Evolutionary conservation across 1,140 invertebrate genomes (phyloP).

Genomic region (Gonioctena quinquepunctata): DNA sequence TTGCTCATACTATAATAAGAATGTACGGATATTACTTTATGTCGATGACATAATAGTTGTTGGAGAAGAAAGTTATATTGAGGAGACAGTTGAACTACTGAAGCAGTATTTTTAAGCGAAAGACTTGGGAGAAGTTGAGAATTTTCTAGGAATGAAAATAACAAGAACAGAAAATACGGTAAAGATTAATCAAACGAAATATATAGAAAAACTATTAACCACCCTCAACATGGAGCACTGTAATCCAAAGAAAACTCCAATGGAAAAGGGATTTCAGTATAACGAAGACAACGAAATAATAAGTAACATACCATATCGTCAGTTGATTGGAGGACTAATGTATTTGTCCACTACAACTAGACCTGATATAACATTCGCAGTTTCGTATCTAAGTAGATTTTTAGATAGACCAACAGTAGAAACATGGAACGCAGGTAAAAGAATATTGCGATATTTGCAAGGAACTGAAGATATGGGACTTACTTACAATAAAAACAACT

Average conservation of each 20-base stretch:
- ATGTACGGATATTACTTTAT: not conserved
- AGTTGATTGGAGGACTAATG: constrained; percentile 2
- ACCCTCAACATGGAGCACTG: not conserved
- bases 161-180: not conserved
- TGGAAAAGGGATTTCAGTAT: constrained; percentile 1
- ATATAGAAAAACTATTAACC: not conserved
- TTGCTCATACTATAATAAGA: not conserved
- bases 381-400: constrained; percentile 5
- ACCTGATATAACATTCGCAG: not conserved
- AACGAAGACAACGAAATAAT: not conserved
- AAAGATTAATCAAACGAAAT: not conserved
- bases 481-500: too few species aligned
- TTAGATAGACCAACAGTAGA: constrained; percentile 1
- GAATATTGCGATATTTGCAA: constrained; percentile 2
- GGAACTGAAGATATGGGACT: not conserved
- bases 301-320: not conserved
- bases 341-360: constrained; percentile 3
- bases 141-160: constrained; percentile 21
- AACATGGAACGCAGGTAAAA: constrained; percentile 1
- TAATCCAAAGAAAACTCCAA: not conserved
- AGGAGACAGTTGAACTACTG: not conserved
- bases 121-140: constrained; percentile 11
- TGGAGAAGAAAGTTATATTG: not conserved
- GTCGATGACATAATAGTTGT: constrained; percentile 18
- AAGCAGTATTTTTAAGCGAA: constrained; percentile 15